These are phyloP conservation scores for Chelonia mydas DNA, from an alignment of 2,797 vertebrate genomes.

Conservation along the genomic window DNA sequence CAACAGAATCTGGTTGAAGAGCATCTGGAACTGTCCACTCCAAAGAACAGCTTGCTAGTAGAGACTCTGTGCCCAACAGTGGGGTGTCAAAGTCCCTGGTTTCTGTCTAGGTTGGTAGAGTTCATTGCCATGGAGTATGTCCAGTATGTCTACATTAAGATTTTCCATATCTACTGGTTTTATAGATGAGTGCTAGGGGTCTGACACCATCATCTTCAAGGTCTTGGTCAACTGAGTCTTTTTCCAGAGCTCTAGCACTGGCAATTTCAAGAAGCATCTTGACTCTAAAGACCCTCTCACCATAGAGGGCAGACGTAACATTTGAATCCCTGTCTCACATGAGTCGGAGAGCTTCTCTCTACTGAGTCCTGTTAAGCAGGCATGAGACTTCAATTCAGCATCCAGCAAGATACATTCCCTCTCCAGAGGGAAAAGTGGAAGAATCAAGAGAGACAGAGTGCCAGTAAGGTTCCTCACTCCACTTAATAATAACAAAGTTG, in stretches of 20 bases:
- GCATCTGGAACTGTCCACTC: background rate
- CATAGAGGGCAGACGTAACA: background rate
- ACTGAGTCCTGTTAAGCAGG: background rate
- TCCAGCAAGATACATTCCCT: background rate
- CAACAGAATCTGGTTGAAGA: background rate
- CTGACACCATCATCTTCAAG: background rate
- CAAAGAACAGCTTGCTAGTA: background rate
- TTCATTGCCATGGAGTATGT: background rate
- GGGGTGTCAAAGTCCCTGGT: background rate
- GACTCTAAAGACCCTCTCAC: background rate
- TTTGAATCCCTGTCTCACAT: background rate
- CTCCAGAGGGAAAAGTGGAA: background rate
- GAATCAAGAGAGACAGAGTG: background rate
- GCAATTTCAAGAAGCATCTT: background rate
- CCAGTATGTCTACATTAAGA: background rate
- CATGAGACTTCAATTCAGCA: background rate
- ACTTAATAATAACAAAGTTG: background rate
- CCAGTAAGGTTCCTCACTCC: background rate
- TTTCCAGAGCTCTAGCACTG: background rate
- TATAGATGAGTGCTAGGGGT: background rate
- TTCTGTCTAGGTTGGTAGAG: background rate
- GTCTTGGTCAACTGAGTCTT: background rate
- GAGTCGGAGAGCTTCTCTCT: background rate
- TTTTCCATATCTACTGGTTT: background rate
- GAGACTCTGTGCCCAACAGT: fast-evolving